phyloP scores from a whole-genome alignment of 2,888 invertebrate species.

The Ormyrus nitidulus region DNA sequence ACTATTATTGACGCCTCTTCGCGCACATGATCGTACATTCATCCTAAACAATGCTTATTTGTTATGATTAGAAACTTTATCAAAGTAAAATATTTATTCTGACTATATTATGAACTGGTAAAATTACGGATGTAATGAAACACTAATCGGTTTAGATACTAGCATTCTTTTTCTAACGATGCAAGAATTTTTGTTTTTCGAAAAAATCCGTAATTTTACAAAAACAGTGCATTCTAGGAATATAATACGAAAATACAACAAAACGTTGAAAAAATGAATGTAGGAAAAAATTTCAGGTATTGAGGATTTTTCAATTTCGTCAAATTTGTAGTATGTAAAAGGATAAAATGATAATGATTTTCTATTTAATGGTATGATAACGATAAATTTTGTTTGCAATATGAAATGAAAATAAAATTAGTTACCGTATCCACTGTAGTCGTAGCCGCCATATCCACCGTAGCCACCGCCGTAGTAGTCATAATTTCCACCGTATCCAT shows the following conservation, averaged over 20 bases:
- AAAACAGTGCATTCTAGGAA: not conserved
- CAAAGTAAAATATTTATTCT: slow-evolving; percentile 10
- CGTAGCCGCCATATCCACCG: slow-evolving; percentile 88
- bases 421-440: slow-evolving; percentile 89
- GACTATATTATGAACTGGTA: slow-evolving; percentile 12
- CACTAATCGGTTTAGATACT: not conserved
- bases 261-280: slow-evolving; percentile 12
- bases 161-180: no score
- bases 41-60: slow-evolving; percentile 32
- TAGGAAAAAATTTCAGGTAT: slow-evolving; percentile 11
- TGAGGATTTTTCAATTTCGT: slow-evolving; percentile 5
- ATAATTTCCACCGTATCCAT: slow-evolving; percentile 87
- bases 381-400: slow-evolving; percentile 36
- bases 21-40: slow-evolving; percentile 54
- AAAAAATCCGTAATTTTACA: slow-evolving; percentile 32
- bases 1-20: slow-evolving; percentile 43
- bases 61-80: slow-evolving; percentile 3
- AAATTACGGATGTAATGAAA: slow-evolving; percentile 28
- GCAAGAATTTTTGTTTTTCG: not conserved
- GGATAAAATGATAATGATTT: slow-evolving; percentile 35
- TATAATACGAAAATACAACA: slow-evolving; percentile 14
- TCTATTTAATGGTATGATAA: slow-evolving; percentile 36
- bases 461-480: slow-evolving; percentile 80
- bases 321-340: slow-evolving; percentile 19
- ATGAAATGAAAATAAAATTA: slow-evolving; percentile 54